Conservation (phyloP, 2,113 vertebrate genomes). For the Chamaetylas fuelleborni region DNA sequence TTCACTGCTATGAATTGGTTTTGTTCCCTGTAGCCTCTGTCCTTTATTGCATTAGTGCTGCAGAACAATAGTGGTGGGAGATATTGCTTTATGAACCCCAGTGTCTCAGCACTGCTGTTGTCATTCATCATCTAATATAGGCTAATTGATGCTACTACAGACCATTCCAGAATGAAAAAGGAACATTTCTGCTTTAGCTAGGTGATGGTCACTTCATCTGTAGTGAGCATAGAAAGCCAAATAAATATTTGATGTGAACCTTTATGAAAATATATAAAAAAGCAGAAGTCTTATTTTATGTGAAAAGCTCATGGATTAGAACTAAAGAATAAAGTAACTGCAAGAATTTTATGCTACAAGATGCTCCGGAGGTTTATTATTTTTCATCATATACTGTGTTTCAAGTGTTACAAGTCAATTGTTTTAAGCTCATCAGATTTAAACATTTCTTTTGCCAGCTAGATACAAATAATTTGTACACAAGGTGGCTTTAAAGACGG, state of each 20-base stretch:
- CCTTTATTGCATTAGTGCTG: constrained; percentile 7
- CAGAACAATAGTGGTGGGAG: neutral
- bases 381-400: neutral
- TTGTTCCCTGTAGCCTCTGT: neutral
- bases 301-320: neutral
- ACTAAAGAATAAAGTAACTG: neutral
- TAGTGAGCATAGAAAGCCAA: neutral
- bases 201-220: neutral
- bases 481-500: neutral
- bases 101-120: neutral
- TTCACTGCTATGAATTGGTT: neutral
- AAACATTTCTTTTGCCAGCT: neutral
- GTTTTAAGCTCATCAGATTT: neutral
- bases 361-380: neutral
- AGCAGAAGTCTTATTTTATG: neutral
- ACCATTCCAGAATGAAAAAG: neutral
- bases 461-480: neutral
- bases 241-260: neutral
- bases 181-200: neutral
- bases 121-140: neutral
- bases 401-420: neutral
- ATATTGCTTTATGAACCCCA: neutral
- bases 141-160: neutral
- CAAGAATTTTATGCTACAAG: neutral
- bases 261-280: neutral